phyloP scores from a whole-genome alignment of 2,797 vertebrate species.

The Corythornis leucogaster region DNA sequence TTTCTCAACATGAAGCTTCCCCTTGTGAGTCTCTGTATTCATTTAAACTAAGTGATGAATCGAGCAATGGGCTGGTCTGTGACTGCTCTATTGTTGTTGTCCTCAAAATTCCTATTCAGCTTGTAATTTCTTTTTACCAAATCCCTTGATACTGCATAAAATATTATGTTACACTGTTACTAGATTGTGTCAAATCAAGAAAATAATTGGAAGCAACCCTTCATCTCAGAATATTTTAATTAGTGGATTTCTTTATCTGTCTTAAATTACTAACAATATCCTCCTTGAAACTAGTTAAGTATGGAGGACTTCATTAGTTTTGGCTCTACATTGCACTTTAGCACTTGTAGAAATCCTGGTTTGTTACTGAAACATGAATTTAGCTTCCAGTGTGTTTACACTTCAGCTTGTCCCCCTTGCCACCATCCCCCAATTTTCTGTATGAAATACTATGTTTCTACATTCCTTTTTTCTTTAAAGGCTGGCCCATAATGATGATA shows the following conservation, averaged over 20 bases:
- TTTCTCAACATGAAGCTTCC: background rate
- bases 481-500: background rate
- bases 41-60: background rate
- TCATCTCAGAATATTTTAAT: slow-evolving; percentile 72
- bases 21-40: background rate
- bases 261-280: slow-evolving; percentile 68
- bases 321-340: background rate
- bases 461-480: slow-evolving; percentile 34
- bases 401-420: background rate
- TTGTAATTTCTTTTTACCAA: slow-evolving; percentile 20
- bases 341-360: background rate
- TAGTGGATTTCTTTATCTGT: slow-evolving; percentile 71
- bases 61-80: background rate
- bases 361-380: slow-evolving; percentile 11
- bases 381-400: slow-evolving; percentile 22
- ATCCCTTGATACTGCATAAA: slow-evolving; percentile 36
- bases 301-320: slow-evolving; percentile 57
- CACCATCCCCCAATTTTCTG: background rate
- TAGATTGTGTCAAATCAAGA: slow-evolving; percentile 70
- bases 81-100: background rate
- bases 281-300: slow-evolving; percentile 45
- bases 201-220: slow-evolving; percentile 74
- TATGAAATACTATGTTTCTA: background rate
- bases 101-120: background rate
- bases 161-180: slow-evolving; percentile 54